phyloP scores from a whole-genome alignment of 2,797 vertebrate genomes.

The Onychomys arenicola region DNA sequence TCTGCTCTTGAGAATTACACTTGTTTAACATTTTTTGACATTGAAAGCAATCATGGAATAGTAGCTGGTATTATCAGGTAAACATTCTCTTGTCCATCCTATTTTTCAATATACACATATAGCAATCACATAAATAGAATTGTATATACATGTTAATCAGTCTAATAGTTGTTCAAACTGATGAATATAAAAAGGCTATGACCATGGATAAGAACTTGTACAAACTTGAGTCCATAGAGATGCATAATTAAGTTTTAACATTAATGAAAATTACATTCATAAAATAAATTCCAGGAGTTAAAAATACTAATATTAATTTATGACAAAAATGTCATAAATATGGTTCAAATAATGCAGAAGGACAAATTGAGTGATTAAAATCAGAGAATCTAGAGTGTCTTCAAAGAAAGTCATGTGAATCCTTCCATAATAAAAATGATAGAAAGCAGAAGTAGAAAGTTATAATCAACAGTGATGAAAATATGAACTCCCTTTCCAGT shows the following conservation, averaged over 20 bases:
- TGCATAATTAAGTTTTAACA: constrained; percentile 25
- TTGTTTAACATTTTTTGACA: constrained; percentile 9
- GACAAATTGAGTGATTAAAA: not conserved
- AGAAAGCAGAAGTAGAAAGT: constrained; percentile 6
- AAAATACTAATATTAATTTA: constrained; percentile 35
- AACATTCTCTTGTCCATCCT: not conserved
- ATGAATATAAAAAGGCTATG: not conserved
- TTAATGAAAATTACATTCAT: not conserved
- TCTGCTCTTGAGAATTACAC: not conserved
- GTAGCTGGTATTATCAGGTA: not conserved
- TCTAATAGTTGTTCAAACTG: not conserved
- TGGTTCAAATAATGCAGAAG: not conserved
- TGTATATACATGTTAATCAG: not conserved
- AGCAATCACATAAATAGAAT: not conserved
- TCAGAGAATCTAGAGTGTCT: not conserved
- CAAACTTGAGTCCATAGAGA: not conserved
- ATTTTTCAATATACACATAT: not conserved
- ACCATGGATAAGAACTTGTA: not conserved
- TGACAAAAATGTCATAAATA: not conserved
- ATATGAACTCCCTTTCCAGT: not conserved
- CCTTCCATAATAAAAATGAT: not conserved
- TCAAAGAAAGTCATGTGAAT: constrained; percentile 7
- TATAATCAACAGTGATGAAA: constrained; percentile 7
- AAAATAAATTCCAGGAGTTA: not conserved
- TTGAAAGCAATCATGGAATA: not conserved